phyloP scores from a whole-genome alignment of 2,113 vertebrate species.

The Microcebus tavaratra region DNA sequence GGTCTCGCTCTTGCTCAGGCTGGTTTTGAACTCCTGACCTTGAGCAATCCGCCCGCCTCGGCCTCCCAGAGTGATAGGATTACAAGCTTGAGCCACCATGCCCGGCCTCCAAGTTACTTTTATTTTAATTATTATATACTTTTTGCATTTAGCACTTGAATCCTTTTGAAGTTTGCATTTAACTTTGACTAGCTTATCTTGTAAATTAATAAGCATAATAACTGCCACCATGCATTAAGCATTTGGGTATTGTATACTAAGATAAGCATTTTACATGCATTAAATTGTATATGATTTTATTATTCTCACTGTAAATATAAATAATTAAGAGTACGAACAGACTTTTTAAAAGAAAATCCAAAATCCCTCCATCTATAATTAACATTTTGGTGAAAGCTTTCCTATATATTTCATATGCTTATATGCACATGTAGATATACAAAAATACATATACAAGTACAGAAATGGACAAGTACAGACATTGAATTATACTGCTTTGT shows the following conservation, averaged over 20 bases:
- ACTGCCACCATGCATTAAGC: background rate
- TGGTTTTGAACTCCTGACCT: no score
- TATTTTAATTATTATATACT: background rate
- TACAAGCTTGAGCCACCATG: no score
- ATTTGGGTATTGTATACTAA: background rate
- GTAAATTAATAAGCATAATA: background rate
- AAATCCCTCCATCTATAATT: background rate
- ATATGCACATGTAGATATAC: background rate
- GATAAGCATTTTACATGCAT: slow-evolving; percentile 21
- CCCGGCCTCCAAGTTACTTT: background rate
- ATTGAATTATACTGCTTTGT: slow-evolving; percentile 7
- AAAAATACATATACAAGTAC: background rate
- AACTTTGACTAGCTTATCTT: slow-evolving; percentile 43
- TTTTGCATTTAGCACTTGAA: slow-evolving; percentile 6
- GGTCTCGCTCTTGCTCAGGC: no score
- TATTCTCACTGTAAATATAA: slow-evolving; percentile 8
- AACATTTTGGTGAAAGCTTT: background rate
- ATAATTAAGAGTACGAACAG: background rate
- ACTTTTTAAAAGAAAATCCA: background rate
- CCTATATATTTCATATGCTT: background rate
- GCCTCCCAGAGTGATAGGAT: no score
- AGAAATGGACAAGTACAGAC: background rate
- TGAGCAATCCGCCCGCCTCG: no score
- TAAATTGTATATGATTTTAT: background rate
- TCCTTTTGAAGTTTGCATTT: slow-evolving; percentile 24